Percentiles rank a stretch among this genome's conserved stretches.
Evolutionary conservation across 2,797 vertebrate species (phyloP).

Genomic region (Macrochelys suwanniensis): DNA sequence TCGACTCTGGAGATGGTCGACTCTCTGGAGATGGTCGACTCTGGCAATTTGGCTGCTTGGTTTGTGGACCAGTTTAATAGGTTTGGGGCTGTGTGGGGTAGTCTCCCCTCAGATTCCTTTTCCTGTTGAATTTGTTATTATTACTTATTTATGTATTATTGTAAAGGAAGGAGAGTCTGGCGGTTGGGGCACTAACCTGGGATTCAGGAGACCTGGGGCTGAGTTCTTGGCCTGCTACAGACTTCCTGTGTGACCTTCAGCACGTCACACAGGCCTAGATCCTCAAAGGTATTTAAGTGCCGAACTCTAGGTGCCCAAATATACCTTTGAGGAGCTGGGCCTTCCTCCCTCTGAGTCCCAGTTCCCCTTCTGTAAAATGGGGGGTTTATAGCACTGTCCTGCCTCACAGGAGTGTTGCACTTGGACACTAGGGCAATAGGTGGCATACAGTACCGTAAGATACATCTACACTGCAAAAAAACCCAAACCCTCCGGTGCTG

Average conservation of each 20-base stretch:
- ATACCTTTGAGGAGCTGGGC: background rate
- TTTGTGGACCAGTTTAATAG: background rate
- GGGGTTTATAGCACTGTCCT: background rate
- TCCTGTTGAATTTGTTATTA: background rate
- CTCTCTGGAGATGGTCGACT: background rate
- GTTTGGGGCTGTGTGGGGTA: background rate
- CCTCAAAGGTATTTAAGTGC: background rate
- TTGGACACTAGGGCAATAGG: no score
- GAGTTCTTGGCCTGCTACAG: background rate
- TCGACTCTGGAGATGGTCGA: no score
- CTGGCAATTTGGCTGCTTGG: background rate
- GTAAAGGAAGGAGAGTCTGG: background rate
- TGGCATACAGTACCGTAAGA: background rate
- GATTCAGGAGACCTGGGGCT: background rate
- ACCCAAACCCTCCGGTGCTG: fast-evolving
- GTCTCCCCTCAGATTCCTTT: background rate
- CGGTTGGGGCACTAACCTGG: background rate
- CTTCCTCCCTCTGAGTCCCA: background rate
- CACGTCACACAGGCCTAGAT: background rate
- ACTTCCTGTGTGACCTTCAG: background rate
- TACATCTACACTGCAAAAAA: background rate
- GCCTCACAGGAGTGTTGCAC: background rate
- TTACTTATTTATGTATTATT: no score
- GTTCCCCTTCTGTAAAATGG: background rate
- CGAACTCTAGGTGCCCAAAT: background rate